Evolutionary conservation across 2,888 invertebrate genomes (phyloP).

Genomic region (Drosophila neotestacea): DNA sequence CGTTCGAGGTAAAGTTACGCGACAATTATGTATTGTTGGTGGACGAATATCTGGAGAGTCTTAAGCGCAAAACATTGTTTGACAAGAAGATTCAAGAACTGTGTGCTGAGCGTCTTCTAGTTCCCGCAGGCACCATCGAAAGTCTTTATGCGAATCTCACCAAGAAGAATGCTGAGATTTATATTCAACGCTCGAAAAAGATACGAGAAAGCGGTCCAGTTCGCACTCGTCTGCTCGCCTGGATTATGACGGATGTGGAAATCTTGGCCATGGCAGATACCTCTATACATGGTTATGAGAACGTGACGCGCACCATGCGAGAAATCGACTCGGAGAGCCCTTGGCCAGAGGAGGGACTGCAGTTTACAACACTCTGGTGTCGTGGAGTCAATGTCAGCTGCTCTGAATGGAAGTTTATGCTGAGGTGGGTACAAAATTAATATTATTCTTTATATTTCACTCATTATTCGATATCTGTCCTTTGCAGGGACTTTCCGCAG

Average conservation of each 20-base stretch:
- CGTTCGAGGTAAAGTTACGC: conserved; percentile 97
- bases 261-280: conserved; percentile 93
- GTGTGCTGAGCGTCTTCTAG: conserved; percentile 91
- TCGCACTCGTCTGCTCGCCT: conserved; percentile 93
- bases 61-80: conserved; percentile 94
- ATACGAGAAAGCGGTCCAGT: conserved; percentile 87
- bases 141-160: conserved; percentile 94
- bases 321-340: conserved; percentile 95
- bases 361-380: conserved; percentile 97
- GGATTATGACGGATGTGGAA: conserved; percentile 90
- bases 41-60: conserved; percentile 97
- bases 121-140: conserved; percentile 93
- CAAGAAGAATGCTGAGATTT: conserved; percentile 97
- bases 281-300: conserved; percentile 92
- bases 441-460: not conserved
- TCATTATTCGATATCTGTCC: not conserved
- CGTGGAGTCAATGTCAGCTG: conserved; percentile 93
- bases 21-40: conserved; percentile 98
- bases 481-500: conserved; percentile 94
- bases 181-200: conserved; percentile 94
- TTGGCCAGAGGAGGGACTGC: conserved; percentile 95
- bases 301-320: conserved; percentile 90
- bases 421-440: conserved; percentile 85
- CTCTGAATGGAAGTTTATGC: conserved; percentile 93
- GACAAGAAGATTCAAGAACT: conserved; percentile 95